Evolutionary conservation across 2,888 invertebrate genomes (phyloP).

Genomic region (Cheilosia variabilis): DNA sequence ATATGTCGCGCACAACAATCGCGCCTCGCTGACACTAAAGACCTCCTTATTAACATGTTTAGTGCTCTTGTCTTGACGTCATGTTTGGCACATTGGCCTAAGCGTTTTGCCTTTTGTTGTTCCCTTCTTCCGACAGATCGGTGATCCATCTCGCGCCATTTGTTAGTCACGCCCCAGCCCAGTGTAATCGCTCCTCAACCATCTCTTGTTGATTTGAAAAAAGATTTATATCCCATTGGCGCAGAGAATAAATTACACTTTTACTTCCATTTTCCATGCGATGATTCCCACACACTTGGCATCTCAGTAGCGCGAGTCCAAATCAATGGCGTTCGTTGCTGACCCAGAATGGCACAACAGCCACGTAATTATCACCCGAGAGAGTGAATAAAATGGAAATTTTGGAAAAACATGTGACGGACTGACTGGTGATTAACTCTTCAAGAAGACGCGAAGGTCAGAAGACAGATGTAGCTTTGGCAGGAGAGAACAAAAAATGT

Average conservation of each 20-base stretch:
- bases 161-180: constrained; percentile 64
- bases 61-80: constrained; percentile 50
- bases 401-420: constrained; percentile 39
- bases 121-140: constrained; percentile 36
- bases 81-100: constrained; percentile 65
- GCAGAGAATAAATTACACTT: constrained; percentile 59
- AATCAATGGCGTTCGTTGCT: constrained; percentile 52
- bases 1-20: constrained; percentile 60
- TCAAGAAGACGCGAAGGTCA: constrained; percentile 70
- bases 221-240: constrained; percentile 59
- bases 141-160: constrained; percentile 70
- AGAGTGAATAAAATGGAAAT: constrained; percentile 7
- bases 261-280: constrained; percentile 14
- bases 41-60: constrained; percentile 70
- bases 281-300: constrained; percentile 70
- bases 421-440: constrained; percentile 73
- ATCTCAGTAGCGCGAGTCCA: constrained; percentile 43
- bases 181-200: constrained; percentile 53
- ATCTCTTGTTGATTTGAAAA: constrained; percentile 56
- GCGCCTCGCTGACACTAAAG: constrained; percentile 64
- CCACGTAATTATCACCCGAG: constrained; percentile 62
- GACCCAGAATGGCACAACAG: constrained; percentile 67
- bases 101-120: constrained; percentile 5
- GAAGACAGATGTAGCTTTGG: constrained; percentile 66
- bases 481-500: constrained; percentile 9